Evolutionary conservation across 2,113 vertebrate genomes (phyloP).

Genomic region (Marcusenius ussheri): DNA sequence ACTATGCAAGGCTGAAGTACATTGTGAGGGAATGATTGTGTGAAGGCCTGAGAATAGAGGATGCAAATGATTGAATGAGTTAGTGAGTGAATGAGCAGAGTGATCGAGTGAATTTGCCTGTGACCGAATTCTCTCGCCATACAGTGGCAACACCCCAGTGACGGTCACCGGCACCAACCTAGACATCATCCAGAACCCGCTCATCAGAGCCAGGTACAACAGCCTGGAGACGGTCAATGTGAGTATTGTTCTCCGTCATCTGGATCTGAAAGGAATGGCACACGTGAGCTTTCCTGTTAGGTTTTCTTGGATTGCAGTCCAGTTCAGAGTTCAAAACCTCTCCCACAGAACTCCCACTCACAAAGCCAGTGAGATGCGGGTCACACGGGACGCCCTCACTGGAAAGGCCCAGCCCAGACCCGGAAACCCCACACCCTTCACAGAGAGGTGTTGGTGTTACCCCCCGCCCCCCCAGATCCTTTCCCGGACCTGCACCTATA

Average conservation of each 20-base stretch:
- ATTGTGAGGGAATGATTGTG: not conserved
- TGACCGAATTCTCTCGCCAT: not conserved
- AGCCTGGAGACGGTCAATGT: slow-evolving; percentile 86
- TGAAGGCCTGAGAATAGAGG: not conserved
- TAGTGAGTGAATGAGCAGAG: not conserved
- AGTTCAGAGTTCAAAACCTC: not conserved
- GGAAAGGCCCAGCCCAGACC: not conserved
- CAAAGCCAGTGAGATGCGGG: not conserved
- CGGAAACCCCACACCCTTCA: not conserved
- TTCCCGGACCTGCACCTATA: not conserved
- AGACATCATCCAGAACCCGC: slow-evolving; percentile 92
- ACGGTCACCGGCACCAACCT: slow-evolving; percentile 89
- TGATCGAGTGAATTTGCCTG: not conserved
- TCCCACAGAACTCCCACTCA: not conserved
- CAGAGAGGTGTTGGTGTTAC: not conserved
- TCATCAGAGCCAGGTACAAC: slow-evolving; percentile 90
- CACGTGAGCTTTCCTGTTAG: not conserved
- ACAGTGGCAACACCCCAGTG: slow-evolving; percentile 86
- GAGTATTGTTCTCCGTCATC: slow-evolving; percentile 48
- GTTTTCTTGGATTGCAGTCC: not conserved
- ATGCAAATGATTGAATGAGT: not conserved
- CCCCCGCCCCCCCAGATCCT: not conserved
- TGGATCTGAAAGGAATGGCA: not conserved
- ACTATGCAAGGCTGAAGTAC: not conserved
- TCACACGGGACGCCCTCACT: not conserved